A percentile compares a stretch with the other conserved stretches of the same genome.
Conservation (phyloP, 92 coral and sea anemone genomes). For the Paramuricea clavata region DNA sequence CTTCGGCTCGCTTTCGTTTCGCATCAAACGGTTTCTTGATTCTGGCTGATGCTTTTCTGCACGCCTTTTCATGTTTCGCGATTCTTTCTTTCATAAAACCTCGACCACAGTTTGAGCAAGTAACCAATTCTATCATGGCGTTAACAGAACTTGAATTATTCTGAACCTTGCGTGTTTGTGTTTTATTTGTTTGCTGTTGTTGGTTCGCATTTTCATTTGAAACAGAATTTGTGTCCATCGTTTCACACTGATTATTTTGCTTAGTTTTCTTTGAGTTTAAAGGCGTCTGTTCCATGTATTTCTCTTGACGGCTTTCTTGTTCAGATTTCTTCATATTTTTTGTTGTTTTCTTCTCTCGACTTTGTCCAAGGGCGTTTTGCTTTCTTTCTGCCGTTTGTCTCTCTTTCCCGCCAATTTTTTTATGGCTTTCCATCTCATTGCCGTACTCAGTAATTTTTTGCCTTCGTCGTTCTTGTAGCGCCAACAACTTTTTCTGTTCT, state of each 20-base stretch:
- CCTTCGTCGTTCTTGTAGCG: conserved; percentile 71
- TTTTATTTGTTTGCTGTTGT: background rate
- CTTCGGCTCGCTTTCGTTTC: conserved; percentile 80
- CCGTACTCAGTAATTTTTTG: conserved; percentile 15
- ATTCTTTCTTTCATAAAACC: conserved; percentile 87
- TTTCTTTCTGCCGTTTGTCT: background rate
- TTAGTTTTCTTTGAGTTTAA: background rate
- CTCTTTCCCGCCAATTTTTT: background rate
- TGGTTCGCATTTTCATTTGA: background rate
- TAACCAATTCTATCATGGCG: conserved; percentile 60
- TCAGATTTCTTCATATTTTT: background rate
- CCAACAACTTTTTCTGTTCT: conserved; percentile 76
- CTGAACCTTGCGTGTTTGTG: background rate
- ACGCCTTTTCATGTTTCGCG: conserved; percentile 84
- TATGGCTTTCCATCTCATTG: background rate
- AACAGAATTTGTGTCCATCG: background rate
- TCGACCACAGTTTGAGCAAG: conserved; percentile 93
- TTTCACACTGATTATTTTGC: background rate
- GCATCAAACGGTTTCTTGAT: conserved; percentile 88
- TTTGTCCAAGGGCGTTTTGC: background rate
- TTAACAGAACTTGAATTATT: conserved; percentile 1
- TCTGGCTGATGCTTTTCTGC: conserved; percentile 72
- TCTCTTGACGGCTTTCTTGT: background rate
- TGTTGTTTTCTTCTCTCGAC: background rate
- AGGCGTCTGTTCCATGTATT: background rate